Evolutionary conservation across 1,140 invertebrate genomes (phyloP), one percentile per base, ranked within the genome.

Genomic region (Heliothis subflexa): DNA sequence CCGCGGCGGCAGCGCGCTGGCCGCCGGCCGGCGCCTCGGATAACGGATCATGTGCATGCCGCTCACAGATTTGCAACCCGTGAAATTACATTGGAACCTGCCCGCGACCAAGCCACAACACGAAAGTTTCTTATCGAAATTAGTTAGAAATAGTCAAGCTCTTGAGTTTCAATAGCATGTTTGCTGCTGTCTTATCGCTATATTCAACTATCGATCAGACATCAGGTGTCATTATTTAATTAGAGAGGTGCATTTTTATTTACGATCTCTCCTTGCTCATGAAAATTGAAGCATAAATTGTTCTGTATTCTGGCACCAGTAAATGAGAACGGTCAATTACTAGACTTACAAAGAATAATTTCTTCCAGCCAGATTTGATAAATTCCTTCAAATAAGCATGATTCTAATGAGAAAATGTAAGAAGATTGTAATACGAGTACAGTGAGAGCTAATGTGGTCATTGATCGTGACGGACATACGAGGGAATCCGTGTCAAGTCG

Each of bases 401-500:
- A 66, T 5, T 40, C 18, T 5, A 66, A 45, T 66, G 16, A 2
- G 45, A 49, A 66, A 71, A 71, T 54, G 21, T 10, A 21, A 54
- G 25, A 52, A 16, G 3, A n/a, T 33, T 21, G 50, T 71, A 71
- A 71, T 47, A 71, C 21, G 52, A 54, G 68, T 54, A 54, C 68
- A 54, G 68, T 54, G 68, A 55, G 50, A 55, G 52, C 13, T 54
- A 50, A 21, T 21, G 18, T 25, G 47, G 11, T 45, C 71, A 45
- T 16, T 73, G 16, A 21, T 59, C 16, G 54, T 59, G 55, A 73
- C 40, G 55, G 70, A 12, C 21, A 47, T 28, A 45, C 47, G 13
- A 12, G 47, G 40, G 55, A 49, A 73, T 59, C 55, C 79, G 72
- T 47, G 77, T 78, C 81, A 72, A 72, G 64, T 77, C 78, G 64